A percentile compares a stretch with the other conserved stretches of the same genome.
These are phyloP conservation scores for Puffinus mauretanicus DNA, from an alignment of 2,113 vertebrate species.

Conservation along the genomic window DNA sequence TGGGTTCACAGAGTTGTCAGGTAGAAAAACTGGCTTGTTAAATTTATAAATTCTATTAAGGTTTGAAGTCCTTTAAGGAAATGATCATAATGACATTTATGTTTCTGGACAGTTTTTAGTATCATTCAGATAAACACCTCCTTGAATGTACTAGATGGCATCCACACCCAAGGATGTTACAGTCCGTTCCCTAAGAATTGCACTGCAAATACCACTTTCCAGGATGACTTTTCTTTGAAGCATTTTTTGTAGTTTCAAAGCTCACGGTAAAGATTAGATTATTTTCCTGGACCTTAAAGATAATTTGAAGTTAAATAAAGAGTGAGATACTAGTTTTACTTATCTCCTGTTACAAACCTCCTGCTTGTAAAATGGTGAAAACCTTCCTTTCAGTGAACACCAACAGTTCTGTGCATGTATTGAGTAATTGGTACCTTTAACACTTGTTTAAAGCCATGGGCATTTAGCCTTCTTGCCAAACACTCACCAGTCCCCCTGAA, in stretches of 20 bases:
- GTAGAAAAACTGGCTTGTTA: background rate
- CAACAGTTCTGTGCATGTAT: background rate
- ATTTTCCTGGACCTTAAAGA: background rate
- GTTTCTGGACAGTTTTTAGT: background rate
- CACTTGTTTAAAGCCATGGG: background rate
- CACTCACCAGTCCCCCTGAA: background rate
- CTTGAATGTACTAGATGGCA: background rate
- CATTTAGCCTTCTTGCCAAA: background rate
- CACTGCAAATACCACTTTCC: background rate
- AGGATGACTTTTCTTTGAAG: background rate
- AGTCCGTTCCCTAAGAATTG: background rate
- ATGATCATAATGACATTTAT: background rate
- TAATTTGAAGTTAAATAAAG: background rate
- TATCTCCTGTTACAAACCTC: background rate
- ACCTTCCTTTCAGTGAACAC: background rate
- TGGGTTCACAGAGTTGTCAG: background rate
- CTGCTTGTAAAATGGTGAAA: background rate
- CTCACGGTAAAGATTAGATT: background rate
- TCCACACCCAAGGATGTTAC: background rate
- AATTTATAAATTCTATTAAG: background rate
- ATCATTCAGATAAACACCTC: background rate
- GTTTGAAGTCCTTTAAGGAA: background rate
- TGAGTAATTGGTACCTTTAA: background rate
- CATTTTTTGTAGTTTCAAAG: background rate
- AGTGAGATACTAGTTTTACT: background rate